Evolutionary conservation across 2,797 vertebrate genomes (phyloP), one percentile per base, ranked within the genome.

Genomic region (Hemibagrus guttatus): DNA sequence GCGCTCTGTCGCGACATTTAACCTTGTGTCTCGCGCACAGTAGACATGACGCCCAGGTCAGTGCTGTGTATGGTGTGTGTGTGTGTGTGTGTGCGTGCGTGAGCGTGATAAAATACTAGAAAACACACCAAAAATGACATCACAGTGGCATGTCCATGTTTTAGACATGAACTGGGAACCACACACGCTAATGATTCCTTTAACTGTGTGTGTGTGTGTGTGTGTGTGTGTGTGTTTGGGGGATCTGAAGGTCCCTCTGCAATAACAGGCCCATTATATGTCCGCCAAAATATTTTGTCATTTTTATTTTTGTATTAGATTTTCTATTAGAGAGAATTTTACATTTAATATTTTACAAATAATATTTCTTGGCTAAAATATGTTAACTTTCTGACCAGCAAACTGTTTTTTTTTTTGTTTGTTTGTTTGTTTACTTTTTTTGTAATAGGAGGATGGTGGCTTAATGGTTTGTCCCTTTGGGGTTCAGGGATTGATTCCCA

Each of bases 1-100:
- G 76, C 69, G 86, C 58, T 54, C 83, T 35, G 19, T 76, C 72
- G 66, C 81, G 87, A 81, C 84, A 86, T 90, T 83, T 87, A 84
- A 86, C 83, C 85, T 82, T 68, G 58, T 83, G 74, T 85, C 82
- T 64, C 61, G 75, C 54, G 85, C 85, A 71, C 63, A 74, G 78
- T 21, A 68, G 46, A 21, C n/a, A 68, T 52, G 42, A 66, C 63
- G 80, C 80, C 11, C 14, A 28, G 80, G 80, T 82, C 80, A 82
- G 42, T 7, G n/a, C 6, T 19, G 39, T 11, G 8, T 49, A 9
- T 8, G 13, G 11, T 35, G 31, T 39, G 19, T 23, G 28, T 80
- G 56, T 42, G 42, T 19, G 23, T 56, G 49, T 78, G 75, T 58
- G 75, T 23, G 75, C 3, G 75, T 58, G 75, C 9, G 74, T 31